phyloP scores from a whole-genome alignment of 37 sponge, comb jelly and placozoan genomes.

The Beroe ovata region DNA sequence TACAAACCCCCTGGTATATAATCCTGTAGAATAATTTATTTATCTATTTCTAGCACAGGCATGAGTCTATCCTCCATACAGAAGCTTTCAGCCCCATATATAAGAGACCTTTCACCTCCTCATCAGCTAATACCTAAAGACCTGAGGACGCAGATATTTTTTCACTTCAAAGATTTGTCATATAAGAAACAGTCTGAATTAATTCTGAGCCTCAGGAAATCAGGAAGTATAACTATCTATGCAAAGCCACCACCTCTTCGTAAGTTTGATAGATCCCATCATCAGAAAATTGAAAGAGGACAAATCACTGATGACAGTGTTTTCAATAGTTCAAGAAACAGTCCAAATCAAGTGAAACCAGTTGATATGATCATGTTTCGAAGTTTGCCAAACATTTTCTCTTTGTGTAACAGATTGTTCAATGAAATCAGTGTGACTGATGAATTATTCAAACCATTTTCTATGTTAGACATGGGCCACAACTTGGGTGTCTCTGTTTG shows the following conservation, averaged over 20 bases:
- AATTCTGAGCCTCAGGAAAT: background rate
- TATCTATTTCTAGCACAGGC: too few species aligned
- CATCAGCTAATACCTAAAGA: background rate
- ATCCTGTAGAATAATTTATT: too few species aligned
- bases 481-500: slow-evolving; percentile 40
- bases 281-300: background rate
- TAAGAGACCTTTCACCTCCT: background rate
- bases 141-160: background rate
- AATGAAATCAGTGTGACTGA: background rate
- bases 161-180: slow-evolving; percentile 11
- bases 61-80: too few species aligned
- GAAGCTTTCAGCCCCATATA: background rate
- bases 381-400: slow-evolving; percentile 11
- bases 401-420: background rate
- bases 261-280: background rate
- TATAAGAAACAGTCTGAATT: background rate
- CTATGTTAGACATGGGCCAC: slow-evolving; percentile 52
- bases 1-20: too few species aligned
- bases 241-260: background rate
- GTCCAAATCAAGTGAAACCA: background rate
- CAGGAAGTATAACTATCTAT: background rate
- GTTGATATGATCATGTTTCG: slow-evolving; percentile 39
- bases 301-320: background rate
- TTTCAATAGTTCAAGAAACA: background rate
- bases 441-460: background rate